Base-by-base conservation (phyloP, 2,113 vertebrate genomes). In the Plecotus auritus region DNA sequence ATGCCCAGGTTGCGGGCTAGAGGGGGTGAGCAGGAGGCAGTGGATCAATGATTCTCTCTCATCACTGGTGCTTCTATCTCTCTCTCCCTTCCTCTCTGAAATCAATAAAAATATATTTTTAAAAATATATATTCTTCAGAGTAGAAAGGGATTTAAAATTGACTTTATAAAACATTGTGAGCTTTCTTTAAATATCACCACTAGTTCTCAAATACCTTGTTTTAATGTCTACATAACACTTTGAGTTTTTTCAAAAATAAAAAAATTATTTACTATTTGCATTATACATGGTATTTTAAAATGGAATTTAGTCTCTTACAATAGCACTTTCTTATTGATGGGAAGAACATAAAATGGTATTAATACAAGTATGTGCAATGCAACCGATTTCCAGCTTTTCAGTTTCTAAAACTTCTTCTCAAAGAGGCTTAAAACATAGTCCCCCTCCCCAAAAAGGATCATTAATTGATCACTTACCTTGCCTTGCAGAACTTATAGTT, bases 381-480 rank as follows among this genome's bases (percentile, higher is more conserved):
- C 2, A 20, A 92, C 10, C 49, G 45, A 72, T 82, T 16, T 11
- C 14, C 40, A 88, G 56, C 37, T 80, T 91, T 80, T 49, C 66
- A 37, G 17, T 80, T 91, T 93, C 85, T 78, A 84, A 93, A 90
- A 73, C 20, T 90, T 72, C 35, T n/a, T 76, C 59, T 93, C 76
- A 40, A 82, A 82, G 45, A 87, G 26, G 17, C 45, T 84, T 83
- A 78, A 93, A 88, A 56, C 30, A 80, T 16, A 8, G 13, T 3
- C 5, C 26, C 59, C 59, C 23, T 26, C 59, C 23, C 59, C 2
- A 28, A 32, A 91, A 82, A 61, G 17, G 76, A n/a, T 26, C n/a
- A 76, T 18, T 61, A 59, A 69, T 18, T 54, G 78, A 93, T 56
- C 49, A 80, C 13, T 74, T 81, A 16, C 7, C 9, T 61, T 72